Evolutionary conservation across 2,113 vertebrate species (phyloP).

Genomic region (Cochlearius cochlearius): DNA sequence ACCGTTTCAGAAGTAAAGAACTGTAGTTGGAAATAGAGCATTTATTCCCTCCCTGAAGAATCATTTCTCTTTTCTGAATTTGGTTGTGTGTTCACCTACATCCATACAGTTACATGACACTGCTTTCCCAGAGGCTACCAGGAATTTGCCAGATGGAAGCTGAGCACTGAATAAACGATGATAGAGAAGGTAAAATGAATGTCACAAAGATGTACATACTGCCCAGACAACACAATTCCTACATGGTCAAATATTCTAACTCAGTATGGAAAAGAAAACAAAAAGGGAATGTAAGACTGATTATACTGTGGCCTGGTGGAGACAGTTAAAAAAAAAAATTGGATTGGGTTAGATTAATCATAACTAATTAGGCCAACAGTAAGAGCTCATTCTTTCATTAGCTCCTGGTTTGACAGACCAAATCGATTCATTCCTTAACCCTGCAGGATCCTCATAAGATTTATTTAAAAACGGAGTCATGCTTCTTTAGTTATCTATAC

Average conservation of each 20-base stretch:
- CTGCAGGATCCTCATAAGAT: conserved; percentile 28
- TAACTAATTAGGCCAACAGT: conserved; percentile 24
- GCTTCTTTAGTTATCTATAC: not conserved
- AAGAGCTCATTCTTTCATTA: conserved; percentile 51
- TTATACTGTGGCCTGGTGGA: conserved; percentile 1
- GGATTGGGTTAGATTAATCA: conserved; percentile 8
- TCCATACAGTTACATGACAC: not conserved
- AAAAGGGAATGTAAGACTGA: conserved; percentile 7
- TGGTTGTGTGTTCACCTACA: not conserved
- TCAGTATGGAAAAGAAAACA: conserved; percentile 4
- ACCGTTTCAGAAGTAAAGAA: not conserved
- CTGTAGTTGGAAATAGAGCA: not conserved
- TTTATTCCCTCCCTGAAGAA: not conserved
- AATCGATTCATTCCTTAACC: not conserved
- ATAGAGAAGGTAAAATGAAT: not conserved
- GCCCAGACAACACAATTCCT: not conserved
- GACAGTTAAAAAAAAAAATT: not conserved
- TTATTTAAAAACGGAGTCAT: not conserved
- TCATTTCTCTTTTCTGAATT: not conserved
- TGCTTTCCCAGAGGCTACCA: not conserved
- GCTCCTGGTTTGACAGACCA: conserved; percentile 27
- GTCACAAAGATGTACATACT: not conserved
- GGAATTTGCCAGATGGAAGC: not conserved
- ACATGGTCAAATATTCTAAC: not conserved
- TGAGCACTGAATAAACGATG: not conserved